Evolutionary conservation across 1,140 invertebrate species (phyloP).

Genomic region (Aricia agestis): DNA sequence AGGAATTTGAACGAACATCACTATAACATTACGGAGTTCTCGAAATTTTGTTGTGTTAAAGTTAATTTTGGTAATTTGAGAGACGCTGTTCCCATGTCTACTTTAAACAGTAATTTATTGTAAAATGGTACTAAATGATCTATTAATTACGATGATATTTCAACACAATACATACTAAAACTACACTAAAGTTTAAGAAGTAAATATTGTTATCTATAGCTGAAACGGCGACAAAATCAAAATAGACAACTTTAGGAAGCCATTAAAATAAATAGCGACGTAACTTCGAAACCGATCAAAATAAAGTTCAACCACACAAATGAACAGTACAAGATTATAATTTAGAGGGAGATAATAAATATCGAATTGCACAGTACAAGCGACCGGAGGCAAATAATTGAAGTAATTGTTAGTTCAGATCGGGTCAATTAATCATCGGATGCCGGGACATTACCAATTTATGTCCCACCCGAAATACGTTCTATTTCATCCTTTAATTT

Average conservation of each 20-base stretch:
- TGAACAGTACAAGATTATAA: conserved; percentile 29
- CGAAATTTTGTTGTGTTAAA: not conserved
- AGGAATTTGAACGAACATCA: not conserved
- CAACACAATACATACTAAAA: no score
- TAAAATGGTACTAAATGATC: no score
- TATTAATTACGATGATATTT: no score
- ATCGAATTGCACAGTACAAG: conserved; percentile 52
- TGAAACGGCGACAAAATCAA: no score
- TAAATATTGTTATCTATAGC: not conserved
- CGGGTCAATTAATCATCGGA: conserved; percentile 70
- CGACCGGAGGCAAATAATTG: conserved; percentile 70
- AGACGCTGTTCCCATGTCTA: not conserved
- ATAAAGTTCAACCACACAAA: not conserved
- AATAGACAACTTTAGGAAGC: not conserved
- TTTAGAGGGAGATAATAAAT: conserved; percentile 51
- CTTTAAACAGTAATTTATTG: no score
- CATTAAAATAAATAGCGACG: not conserved
- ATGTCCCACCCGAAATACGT: conserved; percentile 49
- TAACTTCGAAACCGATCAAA: not conserved
- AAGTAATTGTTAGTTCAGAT: conserved; percentile 69
- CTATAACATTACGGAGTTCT: not conserved
- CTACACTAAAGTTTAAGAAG: not conserved
- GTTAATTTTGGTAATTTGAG: not conserved
- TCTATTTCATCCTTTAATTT: conserved; percentile 3
- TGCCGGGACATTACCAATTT: conserved; percentile 57